A percentile compares a stretch with the other conserved stretches of the same genome.
Evolutionary conservation across 1,140 invertebrate species (phyloP).

Genomic region (Lepidurus apus): DNA sequence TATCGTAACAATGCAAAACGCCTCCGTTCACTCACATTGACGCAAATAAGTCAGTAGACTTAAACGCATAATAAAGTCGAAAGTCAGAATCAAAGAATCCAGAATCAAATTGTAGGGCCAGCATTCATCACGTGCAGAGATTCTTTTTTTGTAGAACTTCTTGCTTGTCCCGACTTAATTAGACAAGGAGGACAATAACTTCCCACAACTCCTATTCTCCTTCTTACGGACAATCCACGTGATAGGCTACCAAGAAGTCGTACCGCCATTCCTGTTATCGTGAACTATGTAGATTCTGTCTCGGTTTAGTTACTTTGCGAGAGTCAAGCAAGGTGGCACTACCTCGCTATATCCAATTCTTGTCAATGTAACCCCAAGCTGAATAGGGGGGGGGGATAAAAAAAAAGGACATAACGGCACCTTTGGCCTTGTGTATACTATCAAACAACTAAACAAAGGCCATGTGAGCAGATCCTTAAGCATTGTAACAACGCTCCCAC

Average conservation of each 20-base stretch:
- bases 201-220: neutral
- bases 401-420: neutral
- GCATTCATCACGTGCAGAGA: too few relatives aligned
- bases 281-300: too few relatives aligned
- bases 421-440: constrained; percentile 7
- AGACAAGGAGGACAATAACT: neutral
- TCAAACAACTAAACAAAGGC: neutral
- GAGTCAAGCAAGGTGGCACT: too few relatives aligned
- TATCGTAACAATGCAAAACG: constrained; percentile 2
- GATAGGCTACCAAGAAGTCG: neutral
- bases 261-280: constrained; percentile 30
- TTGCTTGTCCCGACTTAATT: neutral
- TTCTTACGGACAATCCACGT: neutral
- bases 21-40: neutral
- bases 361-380: neutral
- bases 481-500: neutral
- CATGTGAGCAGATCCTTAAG: neutral
- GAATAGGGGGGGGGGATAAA: neutral
- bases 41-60: neutral
- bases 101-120: too few relatives aligned
- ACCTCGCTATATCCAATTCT: neutral
- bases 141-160: too few relatives aligned
- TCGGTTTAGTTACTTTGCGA: too few relatives aligned
- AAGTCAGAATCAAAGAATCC: too few relatives aligned
- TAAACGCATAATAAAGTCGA: too few relatives aligned